phyloP scores from a whole-genome alignment of 2,113 vertebrate genomes.

The Strix uralensis region DNA sequence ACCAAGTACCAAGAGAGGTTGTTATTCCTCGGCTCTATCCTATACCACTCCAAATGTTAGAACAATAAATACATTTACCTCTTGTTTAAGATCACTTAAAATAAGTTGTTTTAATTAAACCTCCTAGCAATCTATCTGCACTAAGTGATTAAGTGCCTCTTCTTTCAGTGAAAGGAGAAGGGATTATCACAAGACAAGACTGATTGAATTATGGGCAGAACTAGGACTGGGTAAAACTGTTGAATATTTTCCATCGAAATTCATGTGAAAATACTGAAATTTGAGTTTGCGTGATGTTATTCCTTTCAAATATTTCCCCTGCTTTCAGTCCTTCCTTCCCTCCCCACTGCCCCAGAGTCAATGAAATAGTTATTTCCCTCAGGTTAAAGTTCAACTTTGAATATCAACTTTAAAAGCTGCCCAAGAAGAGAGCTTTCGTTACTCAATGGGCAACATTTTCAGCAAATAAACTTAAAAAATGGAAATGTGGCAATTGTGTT shows the following conservation, averaged over 20 bases:
- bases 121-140: slow-evolving; percentile 44
- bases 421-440: slow-evolving; percentile 11
- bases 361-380: slow-evolving; percentile 38
- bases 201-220: neutral
- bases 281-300: neutral
- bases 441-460: neutral
- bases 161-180: slow-evolving; percentile 21
- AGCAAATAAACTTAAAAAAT: neutral
- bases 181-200: slow-evolving; percentile 9
- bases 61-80: slow-evolving; percentile 62
- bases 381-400: slow-evolving; percentile 61
- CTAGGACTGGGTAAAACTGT: neutral
- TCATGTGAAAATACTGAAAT: neutral
- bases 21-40: slow-evolving; percentile 34
- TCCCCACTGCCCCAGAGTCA: neutral
- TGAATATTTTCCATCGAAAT: neutral
- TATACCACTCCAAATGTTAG: slow-evolving; percentile 33
- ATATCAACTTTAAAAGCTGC: slow-evolving; percentile 49
- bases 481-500: neutral
- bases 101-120: slow-evolving; percentile 61
- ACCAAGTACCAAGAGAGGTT: slow-evolving; percentile 28
- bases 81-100: slow-evolving; percentile 60
- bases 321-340: neutral
- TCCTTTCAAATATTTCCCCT: neutral
- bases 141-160: slow-evolving; percentile 56